A percentile compares a stretch with the other conserved stretches of the same genome.
These are phyloP conservation scores for Corapipo altera DNA, from an alignment of 2,113 vertebrate species.

Conservation along the genomic window DNA sequence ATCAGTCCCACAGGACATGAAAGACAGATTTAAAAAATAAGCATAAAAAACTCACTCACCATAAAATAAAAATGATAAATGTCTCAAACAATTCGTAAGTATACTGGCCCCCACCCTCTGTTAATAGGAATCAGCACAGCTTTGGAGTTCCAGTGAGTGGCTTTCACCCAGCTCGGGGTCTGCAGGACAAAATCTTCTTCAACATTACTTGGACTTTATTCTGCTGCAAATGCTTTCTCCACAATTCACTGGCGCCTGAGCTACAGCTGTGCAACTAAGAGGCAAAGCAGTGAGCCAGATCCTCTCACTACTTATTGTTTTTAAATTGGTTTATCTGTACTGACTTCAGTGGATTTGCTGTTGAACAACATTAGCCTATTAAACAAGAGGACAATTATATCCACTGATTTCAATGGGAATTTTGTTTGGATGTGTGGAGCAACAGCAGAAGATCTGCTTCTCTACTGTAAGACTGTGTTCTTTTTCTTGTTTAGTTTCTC, in stretches of 20 bases:
- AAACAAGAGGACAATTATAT: background rate
- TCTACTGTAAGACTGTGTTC: background rate
- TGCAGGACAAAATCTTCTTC: background rate
- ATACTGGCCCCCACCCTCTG: background rate
- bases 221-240: background rate
- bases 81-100: background rate
- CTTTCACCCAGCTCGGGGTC: background rate
- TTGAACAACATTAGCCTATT: slow-evolving; percentile 2
- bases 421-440: background rate
- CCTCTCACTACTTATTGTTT: slow-evolving; percentile 2
- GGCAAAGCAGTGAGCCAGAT: slow-evolving; percentile 14
- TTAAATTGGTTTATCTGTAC: slow-evolving; percentile 33
- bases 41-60: background rate
- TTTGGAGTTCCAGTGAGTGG: background rate
- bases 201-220: background rate
- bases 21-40: background rate
- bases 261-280: background rate
- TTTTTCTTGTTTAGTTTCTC: background rate
- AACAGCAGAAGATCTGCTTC: background rate
- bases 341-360: slow-evolving; percentile 22
- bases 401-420: background rate
- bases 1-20: background rate
- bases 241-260: background rate
- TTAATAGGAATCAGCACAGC: background rate
- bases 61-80: background rate